Evolutionary conservation across 2,113 vertebrate genomes (phyloP).

Genomic region (Origma solitaria): DNA sequence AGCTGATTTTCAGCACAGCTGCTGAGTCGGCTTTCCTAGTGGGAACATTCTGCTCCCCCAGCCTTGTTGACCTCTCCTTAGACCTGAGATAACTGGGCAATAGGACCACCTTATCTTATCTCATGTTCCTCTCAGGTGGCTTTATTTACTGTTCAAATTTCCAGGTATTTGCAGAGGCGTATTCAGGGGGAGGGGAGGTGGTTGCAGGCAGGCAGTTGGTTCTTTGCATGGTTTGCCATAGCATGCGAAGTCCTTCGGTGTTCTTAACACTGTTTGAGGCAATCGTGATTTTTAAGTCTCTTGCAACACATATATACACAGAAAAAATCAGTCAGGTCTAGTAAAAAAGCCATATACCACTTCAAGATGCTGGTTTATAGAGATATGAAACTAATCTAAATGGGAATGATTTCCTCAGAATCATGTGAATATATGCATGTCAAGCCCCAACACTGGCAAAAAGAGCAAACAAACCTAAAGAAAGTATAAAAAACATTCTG

Average conservation of each 20-base stretch:
- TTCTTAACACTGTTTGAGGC: neutral
- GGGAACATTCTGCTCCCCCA: neutral
- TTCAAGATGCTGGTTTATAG: neutral
- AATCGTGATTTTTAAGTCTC: neutral
- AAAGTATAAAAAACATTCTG: neutral
- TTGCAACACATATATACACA: neutral
- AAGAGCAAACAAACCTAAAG: neutral
- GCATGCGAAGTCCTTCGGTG: accelerated
- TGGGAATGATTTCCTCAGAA: neutral
- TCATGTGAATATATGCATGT: neutral
- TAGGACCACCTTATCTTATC: neutral
- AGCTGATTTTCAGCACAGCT: neutral
- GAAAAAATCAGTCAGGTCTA: neutral
- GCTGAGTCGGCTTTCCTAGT: neutral
- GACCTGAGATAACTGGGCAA: neutral
- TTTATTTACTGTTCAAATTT: neutral
- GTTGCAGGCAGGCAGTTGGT: neutral
- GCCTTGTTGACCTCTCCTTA: neutral
- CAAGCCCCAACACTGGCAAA: neutral
- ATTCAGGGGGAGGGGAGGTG: accelerated
- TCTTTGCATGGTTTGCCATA: neutral
- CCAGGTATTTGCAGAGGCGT: neutral
- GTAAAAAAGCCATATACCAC: neutral
- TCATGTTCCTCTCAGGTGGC: neutral
- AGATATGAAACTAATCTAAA: neutral